phyloP scores from a whole-genome alignment of 2,888 invertebrate genomes.

The Eremobia ochroleuca region DNA sequence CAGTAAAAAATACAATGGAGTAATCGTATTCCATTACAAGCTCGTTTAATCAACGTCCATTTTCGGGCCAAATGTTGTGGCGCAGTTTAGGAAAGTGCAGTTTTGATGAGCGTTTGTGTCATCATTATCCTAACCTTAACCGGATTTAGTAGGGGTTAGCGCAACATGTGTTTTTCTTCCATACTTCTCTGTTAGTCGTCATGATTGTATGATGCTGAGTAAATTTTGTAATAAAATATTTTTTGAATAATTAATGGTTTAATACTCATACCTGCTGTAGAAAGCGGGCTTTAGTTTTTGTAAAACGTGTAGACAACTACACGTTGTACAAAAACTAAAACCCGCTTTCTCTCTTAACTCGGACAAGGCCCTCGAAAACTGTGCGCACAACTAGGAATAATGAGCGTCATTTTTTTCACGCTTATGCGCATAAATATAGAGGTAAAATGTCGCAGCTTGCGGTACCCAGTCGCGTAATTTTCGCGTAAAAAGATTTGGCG shows the following conservation, averaged over 20 bases:
- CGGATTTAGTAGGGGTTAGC: background rate
- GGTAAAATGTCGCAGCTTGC: constrained; percentile 54
- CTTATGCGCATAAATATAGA: constrained; percentile 65
- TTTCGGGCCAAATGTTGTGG: background rate
- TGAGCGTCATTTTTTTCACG: constrained; percentile 60
- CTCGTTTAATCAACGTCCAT: background rate
- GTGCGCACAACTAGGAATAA: constrained; percentile 64
- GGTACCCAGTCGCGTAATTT: constrained; percentile 46
- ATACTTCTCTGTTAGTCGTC: background rate
- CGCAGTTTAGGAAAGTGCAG: background rate
- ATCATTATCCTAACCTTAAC: background rate
- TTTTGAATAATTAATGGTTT: background rate
- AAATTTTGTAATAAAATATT: background rate
- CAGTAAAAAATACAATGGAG: background rate
- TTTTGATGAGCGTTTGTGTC: background rate
- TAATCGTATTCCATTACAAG: background rate
- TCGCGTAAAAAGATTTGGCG: constrained; percentile 55
- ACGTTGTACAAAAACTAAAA: background rate
- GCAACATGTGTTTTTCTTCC: background rate
- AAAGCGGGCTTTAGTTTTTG: no score
- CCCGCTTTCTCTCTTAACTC: background rate
- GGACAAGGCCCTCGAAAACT: constrained; percentile 25
- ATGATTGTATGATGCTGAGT: no score
- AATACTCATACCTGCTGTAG: background rate
- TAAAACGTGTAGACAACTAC: no score